Conservation (phyloP, 2,888 invertebrate species). For the Cartodere bifasciata region DNA sequence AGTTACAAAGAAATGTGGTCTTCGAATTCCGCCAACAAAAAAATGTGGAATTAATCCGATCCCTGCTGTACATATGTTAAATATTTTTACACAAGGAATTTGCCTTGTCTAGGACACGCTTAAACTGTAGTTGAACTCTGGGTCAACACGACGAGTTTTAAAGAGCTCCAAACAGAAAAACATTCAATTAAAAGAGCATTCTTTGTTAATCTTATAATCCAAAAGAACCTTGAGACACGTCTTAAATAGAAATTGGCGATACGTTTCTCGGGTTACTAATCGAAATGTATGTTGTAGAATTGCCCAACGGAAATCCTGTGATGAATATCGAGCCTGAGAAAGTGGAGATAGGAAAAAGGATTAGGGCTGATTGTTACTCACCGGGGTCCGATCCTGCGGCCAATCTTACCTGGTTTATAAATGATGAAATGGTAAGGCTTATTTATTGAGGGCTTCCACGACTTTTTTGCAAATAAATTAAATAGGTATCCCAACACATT, state of each 20-base stretch:
- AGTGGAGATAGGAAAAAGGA: constrained; percentile 34
- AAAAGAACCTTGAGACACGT: background rate
- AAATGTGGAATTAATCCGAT: too few relatives aligned
- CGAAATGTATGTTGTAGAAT: constrained; percentile 25
- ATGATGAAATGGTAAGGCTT: constrained; percentile 31
- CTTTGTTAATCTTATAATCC: background rate
- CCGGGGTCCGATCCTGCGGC: constrained; percentile 33
- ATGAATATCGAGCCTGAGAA: constrained; percentile 33
- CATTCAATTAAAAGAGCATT: too few relatives aligned
- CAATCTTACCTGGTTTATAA: constrained; percentile 38
- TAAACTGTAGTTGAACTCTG: too few relatives aligned
- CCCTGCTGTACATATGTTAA: too few relatives aligned
- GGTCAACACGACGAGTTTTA: too few relatives aligned
- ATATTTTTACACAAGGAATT: too few relatives aligned
- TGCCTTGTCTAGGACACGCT: too few relatives aligned
- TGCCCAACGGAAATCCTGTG: constrained; percentile 31
- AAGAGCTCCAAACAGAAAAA: too few relatives aligned
- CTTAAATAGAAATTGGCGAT: background rate
- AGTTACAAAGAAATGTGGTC: too few relatives aligned
- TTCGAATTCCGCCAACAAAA: too few relatives aligned
- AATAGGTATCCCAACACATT: background rate
- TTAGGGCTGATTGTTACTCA: constrained; percentile 34
- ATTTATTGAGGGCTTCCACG: constrained; percentile 1
- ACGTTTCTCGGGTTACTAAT: background rate
- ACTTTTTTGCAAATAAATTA: background rate